Evolutionary conservation across 92 coral and sea anemone genomes (phyloP), one percentile per base, ranked within the genome.

Genomic region (Epizoanthus scotinus): DNA sequence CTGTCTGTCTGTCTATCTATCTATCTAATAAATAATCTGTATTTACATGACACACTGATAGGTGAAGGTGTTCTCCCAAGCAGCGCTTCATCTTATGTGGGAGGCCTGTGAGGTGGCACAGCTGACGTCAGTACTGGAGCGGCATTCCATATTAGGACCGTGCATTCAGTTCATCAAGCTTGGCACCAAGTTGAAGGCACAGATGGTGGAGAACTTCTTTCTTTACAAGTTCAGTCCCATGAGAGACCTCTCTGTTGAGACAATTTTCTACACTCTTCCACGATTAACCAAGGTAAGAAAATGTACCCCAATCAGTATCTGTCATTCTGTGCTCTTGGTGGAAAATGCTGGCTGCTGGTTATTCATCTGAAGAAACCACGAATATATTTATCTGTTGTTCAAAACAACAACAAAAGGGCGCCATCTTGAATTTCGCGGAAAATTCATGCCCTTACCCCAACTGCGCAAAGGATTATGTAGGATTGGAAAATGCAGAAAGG

Each of bases 181-280:
- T n/a, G 87, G 93, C 52, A 73, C 77, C 8, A 91, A 89, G 14
- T 92, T 91, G 78, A 95, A 91, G 70, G 71, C 84, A 27, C 92
- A 90, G 40, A 57, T 95, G 8, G 84, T 87, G 70, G 93, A 92
- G 84, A 90, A 93, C 58, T 90, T 90, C 69, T 90, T 91, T 82
- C 87, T 95, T 81, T 86, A 94, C 67, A 90, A 90, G 67, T 57
- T 94, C 64, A 84, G 87, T 61, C 99, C 99, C 8, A 73, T 85
- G 20, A 57, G 82, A 44, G 99, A 95, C 44, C 86, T 89, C 78
- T 91, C 98, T 36, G 72, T 95, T 12, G 94, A 95, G 81, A 74
- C 92, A 5, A 86, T 95, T 52, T 95, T 85, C 79, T 81, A 85
- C 82, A 93, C 92, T 18, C 87, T 95, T 31, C 99, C 99, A 10